Conservation (phyloP, 2,888 invertebrate genomes). For the Aelia acuminata region DNA sequence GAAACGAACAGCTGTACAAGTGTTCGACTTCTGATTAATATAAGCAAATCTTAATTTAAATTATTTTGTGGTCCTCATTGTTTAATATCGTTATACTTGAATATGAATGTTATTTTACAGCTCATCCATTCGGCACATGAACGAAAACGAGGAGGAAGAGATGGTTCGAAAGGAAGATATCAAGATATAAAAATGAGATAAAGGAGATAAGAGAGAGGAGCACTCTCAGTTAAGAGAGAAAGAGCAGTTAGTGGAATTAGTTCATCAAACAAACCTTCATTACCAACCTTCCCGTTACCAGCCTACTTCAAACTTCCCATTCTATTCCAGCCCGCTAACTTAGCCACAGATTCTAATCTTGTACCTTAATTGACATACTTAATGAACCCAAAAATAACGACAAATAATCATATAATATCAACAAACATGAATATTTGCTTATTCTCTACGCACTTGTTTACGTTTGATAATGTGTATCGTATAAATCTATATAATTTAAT, state of each 20-base stretch:
- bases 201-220: not conserved
- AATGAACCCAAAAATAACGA: not conserved
- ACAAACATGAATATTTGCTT: not conserved
- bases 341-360: not conserved
- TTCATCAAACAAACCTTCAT: conserved; percentile 29
- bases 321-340: not conserved
- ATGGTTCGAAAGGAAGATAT: not conserved
- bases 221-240: not conserved
- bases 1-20: too few species aligned
- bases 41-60: too few species aligned
- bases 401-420: not conserved
- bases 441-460: too few species aligned
- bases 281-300: not conserved
- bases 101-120: too few species aligned
- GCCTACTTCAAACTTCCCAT: not conserved
- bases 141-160: not conserved
- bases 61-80: too few species aligned
- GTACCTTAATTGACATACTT: not conserved
- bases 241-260: conserved; percentile 35
- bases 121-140: not conserved
- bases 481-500: too few species aligned
- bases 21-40: too few species aligned
- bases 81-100: too few species aligned
- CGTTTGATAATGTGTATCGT: too few species aligned
- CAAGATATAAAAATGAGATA: not conserved